Evolutionary conservation across 2,113 vertebrate species (phyloP), one percentile per base, ranked within the genome.

Genomic region (Etheostoma spectabile): DNA sequence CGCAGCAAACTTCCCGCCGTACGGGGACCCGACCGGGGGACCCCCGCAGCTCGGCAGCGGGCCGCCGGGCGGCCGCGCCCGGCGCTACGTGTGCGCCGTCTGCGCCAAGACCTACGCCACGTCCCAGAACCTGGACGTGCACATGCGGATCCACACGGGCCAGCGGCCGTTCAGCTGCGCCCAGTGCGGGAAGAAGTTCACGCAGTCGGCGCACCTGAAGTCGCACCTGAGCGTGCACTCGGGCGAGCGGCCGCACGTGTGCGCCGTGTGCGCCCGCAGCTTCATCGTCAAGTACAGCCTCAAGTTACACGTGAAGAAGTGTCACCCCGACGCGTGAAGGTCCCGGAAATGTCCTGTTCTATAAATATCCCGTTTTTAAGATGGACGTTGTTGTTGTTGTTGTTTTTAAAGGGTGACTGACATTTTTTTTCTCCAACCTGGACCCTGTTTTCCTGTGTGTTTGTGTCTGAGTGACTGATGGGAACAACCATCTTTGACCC

Each of bases 121-220:
- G 10, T 56, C 86, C 0, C 94, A 94, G 77, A 93, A 91, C 83
- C 93, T 95, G 24, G 94, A 94, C 8, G 93, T 94, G 2, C 94
- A 95, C 88, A 87, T 89, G 90, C 76, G 93, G 16, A 93, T 94
- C 80, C 94, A 95, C 93, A 94, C 92, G 1, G 94, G 93, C 13
- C 90, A 93, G 80, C 45, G 90, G 53, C 94, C 94, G 1, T 95
- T 93, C 82, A 76, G 71, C 76, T 95, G 94, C 42, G 24, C 22
- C 27, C 92, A 94, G 80, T 95, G 94, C 38, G 93, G 93, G 2
- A 95, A 94, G 62, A 93, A 89, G 65, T 95, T 95, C 91, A 94
- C 92, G 0, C 94, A 95, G 88, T 93, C 93, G 21, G 93, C 92
- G 0, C 94, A 95, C 84, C 92, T 95, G 15, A 94, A 92, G 86